phyloP scores from a whole-genome alignment of 2,888 invertebrate genomes.

The Gymnosoma rotundatum region DNA sequence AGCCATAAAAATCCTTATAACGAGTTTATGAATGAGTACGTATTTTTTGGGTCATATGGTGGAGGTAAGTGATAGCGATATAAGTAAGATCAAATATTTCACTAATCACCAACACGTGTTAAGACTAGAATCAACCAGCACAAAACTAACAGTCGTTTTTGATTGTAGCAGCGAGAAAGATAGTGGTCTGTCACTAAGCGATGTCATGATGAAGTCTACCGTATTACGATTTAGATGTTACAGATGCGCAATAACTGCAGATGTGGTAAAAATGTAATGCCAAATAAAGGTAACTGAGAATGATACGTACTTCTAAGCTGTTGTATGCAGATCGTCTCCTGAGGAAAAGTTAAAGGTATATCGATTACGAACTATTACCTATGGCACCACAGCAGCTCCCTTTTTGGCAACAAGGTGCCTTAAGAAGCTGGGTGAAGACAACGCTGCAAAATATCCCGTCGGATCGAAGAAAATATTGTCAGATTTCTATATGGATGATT shows the following conservation, averaged over 20 bases:
- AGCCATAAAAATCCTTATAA: background rate
- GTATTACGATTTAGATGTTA: slow-evolving; percentile 58
- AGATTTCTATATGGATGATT: slow-evolving; percentile 71
- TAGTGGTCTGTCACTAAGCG: slow-evolving; percentile 65
- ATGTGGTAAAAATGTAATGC: slow-evolving; percentile 70
- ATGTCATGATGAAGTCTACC: slow-evolving; percentile 58
- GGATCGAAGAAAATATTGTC: too few relatives aligned
- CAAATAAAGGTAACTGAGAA: slow-evolving; percentile 59
- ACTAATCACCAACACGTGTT: slow-evolving; percentile 54
- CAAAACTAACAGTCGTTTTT: slow-evolving; percentile 63
- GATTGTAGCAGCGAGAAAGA: slow-evolving; percentile 59
- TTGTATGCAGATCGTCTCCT: slow-evolving; percentile 45
- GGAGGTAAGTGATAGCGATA: too few relatives aligned
- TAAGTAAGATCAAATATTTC: slow-evolving; percentile 22
- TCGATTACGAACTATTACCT: slow-evolving; percentile 45
- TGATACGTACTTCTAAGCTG: slow-evolving; percentile 60
- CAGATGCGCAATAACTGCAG: slow-evolving; percentile 58
- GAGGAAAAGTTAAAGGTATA: slow-evolving; percentile 41
- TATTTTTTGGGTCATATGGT: too few relatives aligned
- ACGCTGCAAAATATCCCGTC: too few relatives aligned
- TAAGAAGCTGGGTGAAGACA: slow-evolving; percentile 47
- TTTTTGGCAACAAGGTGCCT: slow-evolving; percentile 70
- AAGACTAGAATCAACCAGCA: slow-evolving; percentile 53
- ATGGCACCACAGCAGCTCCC: slow-evolving; percentile 67
- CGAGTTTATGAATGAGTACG: too few relatives aligned